A percentile compares a stretch with the other conserved stretches of the same genome.
Evolutionary conservation across 2,888 invertebrate genomes (phyloP).

Genomic region (Phasia obesa): DNA sequence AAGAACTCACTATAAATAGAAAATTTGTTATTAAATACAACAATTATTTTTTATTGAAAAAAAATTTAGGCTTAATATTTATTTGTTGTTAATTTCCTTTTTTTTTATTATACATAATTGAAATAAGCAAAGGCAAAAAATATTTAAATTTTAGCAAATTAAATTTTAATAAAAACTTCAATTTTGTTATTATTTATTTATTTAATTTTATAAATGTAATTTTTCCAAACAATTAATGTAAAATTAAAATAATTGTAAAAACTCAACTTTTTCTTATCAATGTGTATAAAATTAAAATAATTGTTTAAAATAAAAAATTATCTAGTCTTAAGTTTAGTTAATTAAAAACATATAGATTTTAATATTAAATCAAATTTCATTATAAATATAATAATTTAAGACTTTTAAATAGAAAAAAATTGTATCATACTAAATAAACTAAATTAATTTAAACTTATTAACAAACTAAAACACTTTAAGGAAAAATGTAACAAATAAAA

Average conservation of each 20-base stretch:
- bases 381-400: conserved; percentile 59
- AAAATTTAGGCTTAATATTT: conserved; percentile 29
- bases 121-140: conserved; percentile 20
- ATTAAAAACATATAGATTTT: conserved; percentile 65
- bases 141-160: conserved; percentile 12
- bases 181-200: conserved; percentile 6
- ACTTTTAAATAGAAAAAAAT: conserved; percentile 21
- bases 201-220: conserved; percentile 45
- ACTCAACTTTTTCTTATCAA: conserved; percentile 42
- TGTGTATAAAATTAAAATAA: conserved; percentile 44
- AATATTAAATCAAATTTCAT: conserved; percentile 67
- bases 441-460: conserved; percentile 44
- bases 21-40: conserved; percentile 33
- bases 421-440: conserved; percentile 51
- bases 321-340: conserved; percentile 75
- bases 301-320: conserved; percentile 28
- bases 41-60: not conserved
- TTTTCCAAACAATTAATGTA: conserved; percentile 48
- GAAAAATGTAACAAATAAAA: conserved; percentile 65
- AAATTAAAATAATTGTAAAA: conserved; percentile 34
- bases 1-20: not conserved
- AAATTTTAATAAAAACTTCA: not conserved
- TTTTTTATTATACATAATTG: conserved; percentile 32
- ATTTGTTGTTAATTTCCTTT: not conserved
- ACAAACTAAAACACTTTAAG: conserved; percentile 64